Evolutionary conservation across 2,797 vertebrate species (phyloP).

Genomic region (Tympanoctomys barrerae): DNA sequence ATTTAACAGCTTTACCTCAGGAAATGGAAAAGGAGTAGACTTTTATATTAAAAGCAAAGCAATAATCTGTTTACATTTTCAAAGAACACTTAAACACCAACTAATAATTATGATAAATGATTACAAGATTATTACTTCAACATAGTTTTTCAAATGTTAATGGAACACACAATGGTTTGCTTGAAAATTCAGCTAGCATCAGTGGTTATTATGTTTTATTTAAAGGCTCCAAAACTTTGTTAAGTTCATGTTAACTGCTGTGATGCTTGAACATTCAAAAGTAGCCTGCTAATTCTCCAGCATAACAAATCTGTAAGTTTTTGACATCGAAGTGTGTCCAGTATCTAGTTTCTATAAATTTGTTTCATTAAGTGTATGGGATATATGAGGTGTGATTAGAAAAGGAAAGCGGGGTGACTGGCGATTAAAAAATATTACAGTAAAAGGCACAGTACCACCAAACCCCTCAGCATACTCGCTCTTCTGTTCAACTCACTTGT

Average conservation of each 20-base stretch:
- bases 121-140: slow-evolving; percentile 40
- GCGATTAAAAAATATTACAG: not conserved
- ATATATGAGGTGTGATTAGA: not conserved
- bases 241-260: not conserved
- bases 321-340: not conserved
- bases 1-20: slow-evolving; percentile 72
- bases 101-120: slow-evolving; percentile 60
- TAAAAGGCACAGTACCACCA: not conserved
- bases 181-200: slow-evolving; percentile 32
- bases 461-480: not conserved
- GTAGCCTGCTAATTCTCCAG: not conserved
- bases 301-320: not conserved
- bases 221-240: slow-evolving; percentile 1
- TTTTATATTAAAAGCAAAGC: slow-evolving; percentile 66
- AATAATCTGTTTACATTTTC: slow-evolving; percentile 61
- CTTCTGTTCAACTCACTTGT: not conserved
- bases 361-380: slow-evolving; percentile 30
- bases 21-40: slow-evolving; percentile 70
- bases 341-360: not conserved
- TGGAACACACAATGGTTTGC: not conserved
- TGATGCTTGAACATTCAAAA: not conserved
- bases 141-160: not conserved
- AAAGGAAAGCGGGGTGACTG: not conserved
- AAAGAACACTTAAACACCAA: slow-evolving; percentile 24
- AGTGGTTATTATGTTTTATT: slow-evolving; percentile 18